A percentile compares a stretch with the other conserved stretches of the same genome.
These are phyloP conservation scores for Hydropotes inermis DNA, from an alignment of 2,113 vertebrate species.

Conservation along the genomic window DNA sequence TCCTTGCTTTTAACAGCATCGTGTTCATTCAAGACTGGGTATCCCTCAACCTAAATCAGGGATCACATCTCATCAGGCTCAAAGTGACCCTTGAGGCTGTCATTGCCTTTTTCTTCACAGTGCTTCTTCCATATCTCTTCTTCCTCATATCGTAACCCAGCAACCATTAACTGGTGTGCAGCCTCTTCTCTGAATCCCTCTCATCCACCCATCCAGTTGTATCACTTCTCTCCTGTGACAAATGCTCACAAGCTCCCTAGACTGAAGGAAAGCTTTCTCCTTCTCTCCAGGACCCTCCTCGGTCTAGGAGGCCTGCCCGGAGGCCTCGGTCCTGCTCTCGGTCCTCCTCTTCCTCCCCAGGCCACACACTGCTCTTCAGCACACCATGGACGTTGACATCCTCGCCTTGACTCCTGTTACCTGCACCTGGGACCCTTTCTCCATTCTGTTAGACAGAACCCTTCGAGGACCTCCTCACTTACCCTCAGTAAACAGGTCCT, in stretches of 20 bases:
- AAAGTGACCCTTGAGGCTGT: neutral
- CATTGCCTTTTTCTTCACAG: neutral
- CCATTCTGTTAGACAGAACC: neutral
- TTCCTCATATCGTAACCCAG: neutral
- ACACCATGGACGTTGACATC: neutral
- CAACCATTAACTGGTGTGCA: neutral
- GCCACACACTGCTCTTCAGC: too few relatives aligned
- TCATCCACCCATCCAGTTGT: neutral
- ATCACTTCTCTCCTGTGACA: neutral
- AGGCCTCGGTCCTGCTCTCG: neutral
- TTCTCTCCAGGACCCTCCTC: neutral
- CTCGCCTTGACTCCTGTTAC: neutral
- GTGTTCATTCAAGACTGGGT: fast-evolving
- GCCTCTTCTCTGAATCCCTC: neutral
- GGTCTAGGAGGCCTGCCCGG: neutral
- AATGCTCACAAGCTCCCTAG: neutral
- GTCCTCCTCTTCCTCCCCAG: neutral
- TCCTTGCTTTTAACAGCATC: neutral
- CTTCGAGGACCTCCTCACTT: neutral
- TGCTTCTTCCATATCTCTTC: neutral
- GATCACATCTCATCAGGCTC: neutral
- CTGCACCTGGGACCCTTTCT: neutral
- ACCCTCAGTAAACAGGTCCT: neutral
- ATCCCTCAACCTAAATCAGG: neutral
- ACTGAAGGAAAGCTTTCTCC: neutral